Evolutionary conservation across 2,888 invertebrate genomes (phyloP).

Genomic region (Boloria euphrosyne): DNA sequence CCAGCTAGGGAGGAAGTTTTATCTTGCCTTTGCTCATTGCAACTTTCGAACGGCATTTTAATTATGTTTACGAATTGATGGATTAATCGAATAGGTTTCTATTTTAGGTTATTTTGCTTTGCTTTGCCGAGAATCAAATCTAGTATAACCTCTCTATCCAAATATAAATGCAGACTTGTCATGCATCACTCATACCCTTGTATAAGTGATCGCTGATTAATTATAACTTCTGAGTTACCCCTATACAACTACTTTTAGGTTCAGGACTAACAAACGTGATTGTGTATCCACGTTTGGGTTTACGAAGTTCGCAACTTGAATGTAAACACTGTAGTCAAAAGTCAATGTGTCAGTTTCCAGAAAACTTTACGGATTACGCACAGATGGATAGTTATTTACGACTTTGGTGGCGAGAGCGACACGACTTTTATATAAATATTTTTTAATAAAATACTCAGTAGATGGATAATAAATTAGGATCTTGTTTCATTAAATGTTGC

Average conservation of each 20-base stretch:
- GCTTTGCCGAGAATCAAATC: too few relatives aligned
- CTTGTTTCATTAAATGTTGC: too few relatives aligned
- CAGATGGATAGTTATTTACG: neutral
- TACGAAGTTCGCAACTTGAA: slow-evolving; percentile 18
- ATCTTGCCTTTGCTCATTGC: too few relatives aligned
- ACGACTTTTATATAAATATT: neutral
- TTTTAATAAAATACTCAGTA: neutral
- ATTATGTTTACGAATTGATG: too few relatives aligned
- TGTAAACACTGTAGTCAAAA: slow-evolving; percentile 26
- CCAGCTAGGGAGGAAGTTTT: too few relatives aligned
- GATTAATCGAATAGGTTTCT: too few relatives aligned
- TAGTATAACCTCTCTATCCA: too few relatives aligned
- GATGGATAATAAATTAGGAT: neutral
- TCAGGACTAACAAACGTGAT: slow-evolving; percentile 14
- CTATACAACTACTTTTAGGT: neutral
- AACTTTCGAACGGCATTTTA: too few relatives aligned
- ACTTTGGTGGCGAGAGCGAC: slow-evolving; percentile 1
- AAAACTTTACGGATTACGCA: slow-evolving; percentile 35
- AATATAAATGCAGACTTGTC: too few relatives aligned
- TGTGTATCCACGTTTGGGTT: slow-evolving; percentile 7
- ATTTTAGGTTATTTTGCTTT: too few relatives aligned
- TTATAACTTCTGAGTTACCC: neutral
- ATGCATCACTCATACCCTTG: too few relatives aligned
- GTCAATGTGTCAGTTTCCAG: slow-evolving; percentile 33
- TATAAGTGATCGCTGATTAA: neutral